These are phyloP conservation scores for Edolisoma coerulescens DNA, from an alignment of 2,113 vertebrate genomes.

Conservation along the genomic window DNA sequence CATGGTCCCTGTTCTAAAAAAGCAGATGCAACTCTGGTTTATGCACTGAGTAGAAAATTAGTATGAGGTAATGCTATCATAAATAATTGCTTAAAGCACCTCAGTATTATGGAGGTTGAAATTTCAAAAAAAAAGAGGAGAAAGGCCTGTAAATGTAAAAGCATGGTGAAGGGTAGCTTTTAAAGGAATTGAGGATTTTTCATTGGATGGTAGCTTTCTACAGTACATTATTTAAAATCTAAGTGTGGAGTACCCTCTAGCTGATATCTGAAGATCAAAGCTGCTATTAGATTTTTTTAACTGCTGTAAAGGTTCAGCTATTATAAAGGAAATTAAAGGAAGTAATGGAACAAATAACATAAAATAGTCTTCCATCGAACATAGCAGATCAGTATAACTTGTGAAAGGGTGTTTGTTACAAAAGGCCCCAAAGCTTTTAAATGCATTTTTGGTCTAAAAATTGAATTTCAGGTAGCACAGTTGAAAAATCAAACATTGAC, in stretches of 20 bases:
- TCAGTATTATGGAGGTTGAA: neutral
- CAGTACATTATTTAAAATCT: constrained; percentile 53
- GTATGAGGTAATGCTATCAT: constrained; percentile 72
- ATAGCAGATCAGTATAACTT: neutral
- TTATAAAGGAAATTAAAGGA: constrained; percentile 63
- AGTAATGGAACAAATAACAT: constrained; percentile 60
- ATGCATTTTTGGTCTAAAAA: constrained; percentile 53
- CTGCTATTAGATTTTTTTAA: constrained; percentile 39
- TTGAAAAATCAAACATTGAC: constrained; percentile 59
- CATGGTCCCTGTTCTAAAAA: constrained; percentile 21
- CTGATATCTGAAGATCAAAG: constrained; percentile 64
- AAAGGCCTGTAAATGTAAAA: constrained; percentile 58
- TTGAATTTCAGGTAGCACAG: constrained; percentile 52
- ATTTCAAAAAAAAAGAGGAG: constrained; percentile 37
- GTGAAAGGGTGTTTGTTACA: constrained; percentile 50
- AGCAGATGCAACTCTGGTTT: constrained; percentile 34
- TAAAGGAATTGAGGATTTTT: constrained; percentile 67
- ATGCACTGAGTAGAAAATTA: constrained; percentile 44
- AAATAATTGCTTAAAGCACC: constrained; percentile 72
- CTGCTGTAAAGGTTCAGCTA: constrained; percentile 28
- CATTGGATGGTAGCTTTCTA: constrained; percentile 48
- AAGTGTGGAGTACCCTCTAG: constrained; percentile 42
- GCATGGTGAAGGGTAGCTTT: constrained; percentile 53
- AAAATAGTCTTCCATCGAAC: constrained; percentile 32
- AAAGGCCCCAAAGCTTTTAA: constrained; percentile 59